A percentile compares a stretch with the other conserved stretches of the same genome.
phyloP scores from a whole-genome alignment of 2,113 vertebrate species.

The Pterophyllum scalare region DNA sequence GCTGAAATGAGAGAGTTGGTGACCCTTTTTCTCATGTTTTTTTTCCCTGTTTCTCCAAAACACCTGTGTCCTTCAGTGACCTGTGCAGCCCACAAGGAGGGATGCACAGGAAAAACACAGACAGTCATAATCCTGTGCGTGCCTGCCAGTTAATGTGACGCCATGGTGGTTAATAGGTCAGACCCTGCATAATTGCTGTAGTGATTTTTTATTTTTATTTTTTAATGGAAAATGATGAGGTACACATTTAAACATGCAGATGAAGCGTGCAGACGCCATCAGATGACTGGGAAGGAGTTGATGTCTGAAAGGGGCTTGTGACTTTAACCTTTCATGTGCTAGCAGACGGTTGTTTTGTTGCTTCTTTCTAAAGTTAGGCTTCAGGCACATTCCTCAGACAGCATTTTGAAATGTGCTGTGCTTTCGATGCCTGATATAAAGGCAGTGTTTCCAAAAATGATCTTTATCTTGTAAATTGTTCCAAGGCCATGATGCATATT shows the following conservation, averaged over 20 bases:
- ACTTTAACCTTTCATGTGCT: background rate
- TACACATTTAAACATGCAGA: background rate
- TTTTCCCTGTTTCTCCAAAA: no score
- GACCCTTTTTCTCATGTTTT: no score
- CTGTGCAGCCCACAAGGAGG: background rate
- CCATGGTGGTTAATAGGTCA: background rate
- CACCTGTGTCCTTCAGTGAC: background rate
- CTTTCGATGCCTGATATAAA: background rate
- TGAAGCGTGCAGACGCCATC: background rate
- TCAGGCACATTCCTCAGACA: background rate
- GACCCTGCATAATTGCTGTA: rapidly evolving
- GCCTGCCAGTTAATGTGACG: background rate
- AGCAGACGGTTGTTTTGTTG: background rate
- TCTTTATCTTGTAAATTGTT: conserved; percentile 8
- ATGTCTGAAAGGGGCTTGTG: no score
- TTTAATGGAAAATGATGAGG: background rate
- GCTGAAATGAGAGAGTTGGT: background rate
- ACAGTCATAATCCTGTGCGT: background rate
- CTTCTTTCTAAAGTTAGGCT: background rate
- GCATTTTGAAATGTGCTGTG: background rate
- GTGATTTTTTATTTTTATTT: background rate
- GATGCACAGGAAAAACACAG: background rate
- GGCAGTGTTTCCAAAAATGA: background rate
- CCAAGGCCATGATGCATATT: background rate
- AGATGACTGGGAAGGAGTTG: background rate